A percentile compares a stretch with the other conserved stretches of the same genome.
Evolutionary conservation across 2,113 vertebrate genomes (phyloP).

Genomic region (Okapia johnstoni): DNA sequence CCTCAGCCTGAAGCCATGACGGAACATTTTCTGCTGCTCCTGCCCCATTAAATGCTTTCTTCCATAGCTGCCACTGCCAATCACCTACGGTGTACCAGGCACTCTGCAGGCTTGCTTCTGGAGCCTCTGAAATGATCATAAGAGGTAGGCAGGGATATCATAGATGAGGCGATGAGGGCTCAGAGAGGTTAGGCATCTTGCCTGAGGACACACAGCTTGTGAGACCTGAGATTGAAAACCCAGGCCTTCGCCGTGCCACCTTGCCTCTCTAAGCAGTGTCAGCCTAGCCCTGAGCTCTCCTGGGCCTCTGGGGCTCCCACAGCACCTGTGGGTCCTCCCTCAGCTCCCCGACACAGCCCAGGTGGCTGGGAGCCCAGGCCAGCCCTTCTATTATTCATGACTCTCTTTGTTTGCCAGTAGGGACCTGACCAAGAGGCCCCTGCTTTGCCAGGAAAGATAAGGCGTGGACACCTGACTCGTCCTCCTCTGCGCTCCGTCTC

Average conservation of each 20-base stretch:
- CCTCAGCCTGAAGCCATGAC: neutral
- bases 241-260: fast-evolving
- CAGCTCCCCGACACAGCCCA: fast-evolving
- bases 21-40: neutral
- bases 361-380: neutral
- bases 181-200: neutral
- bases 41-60: neutral
- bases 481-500: neutral
- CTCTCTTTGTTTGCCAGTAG: conserved; percentile 16
- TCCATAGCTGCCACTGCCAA: neutral
- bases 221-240: neutral
- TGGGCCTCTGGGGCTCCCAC: neutral
- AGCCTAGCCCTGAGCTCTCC: neutral
- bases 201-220: neutral
- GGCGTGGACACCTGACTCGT: neutral
- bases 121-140: fast-evolving
- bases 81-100: neutral
- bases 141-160: too few relatives aligned
- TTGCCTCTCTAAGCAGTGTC: fast-evolving
- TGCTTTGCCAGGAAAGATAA: conserved; percentile 62
- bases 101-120: neutral
- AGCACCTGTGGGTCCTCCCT: neutral
- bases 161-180: neutral
- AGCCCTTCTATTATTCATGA: conserved; percentile 47
- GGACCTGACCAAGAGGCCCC: neutral